Conservation (phyloP, 2,888 invertebrate genomes). For the Caenorhabditis imperialis region DNA sequence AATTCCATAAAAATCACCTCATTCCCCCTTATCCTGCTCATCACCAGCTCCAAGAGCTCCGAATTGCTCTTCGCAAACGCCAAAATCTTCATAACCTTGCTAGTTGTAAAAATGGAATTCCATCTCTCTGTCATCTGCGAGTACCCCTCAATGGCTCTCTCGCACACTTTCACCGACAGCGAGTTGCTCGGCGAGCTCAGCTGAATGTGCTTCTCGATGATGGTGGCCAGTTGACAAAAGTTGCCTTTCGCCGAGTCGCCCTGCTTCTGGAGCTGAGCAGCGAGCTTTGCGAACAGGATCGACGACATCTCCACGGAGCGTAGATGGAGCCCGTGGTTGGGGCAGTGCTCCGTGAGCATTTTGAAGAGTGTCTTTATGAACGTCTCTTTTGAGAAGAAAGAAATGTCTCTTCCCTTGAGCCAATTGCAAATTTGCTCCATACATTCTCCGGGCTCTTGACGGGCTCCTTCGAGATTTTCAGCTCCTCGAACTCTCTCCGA, state of each 20-base stretch:
- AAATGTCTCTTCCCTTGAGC: too few relatives aligned
- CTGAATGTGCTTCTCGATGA: slow-evolving; percentile 5
- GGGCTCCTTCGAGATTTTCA: too few relatives aligned
- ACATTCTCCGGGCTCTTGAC: too few relatives aligned
- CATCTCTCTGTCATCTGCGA: slow-evolving; percentile 10
- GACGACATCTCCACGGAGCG: slow-evolving; percentile 14
- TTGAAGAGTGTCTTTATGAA: slow-evolving; percentile 7
- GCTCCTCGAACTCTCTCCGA: too few relatives aligned
- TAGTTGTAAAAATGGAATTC: slow-evolving; percentile 13
- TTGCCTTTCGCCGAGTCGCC: slow-evolving; percentile 17
- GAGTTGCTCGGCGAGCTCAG: background rate
- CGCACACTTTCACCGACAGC: slow-evolving; percentile 1
- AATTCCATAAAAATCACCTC: slow-evolving; percentile 1
- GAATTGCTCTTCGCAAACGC: background rate
- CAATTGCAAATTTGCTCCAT: too few relatives aligned
- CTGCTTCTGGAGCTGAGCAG: slow-evolving; percentile 7
- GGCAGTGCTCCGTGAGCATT: background rate
- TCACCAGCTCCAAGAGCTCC: slow-evolving; percentile 6
- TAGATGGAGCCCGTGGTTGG: background rate
- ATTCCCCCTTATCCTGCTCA: slow-evolving; percentile 1
- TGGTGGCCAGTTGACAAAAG: slow-evolving; percentile 9
- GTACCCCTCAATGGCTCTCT: slow-evolving; percentile 9
- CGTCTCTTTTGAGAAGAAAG: background rate
- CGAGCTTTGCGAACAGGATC: slow-evolving; percentile 12
- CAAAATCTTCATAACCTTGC: slow-evolving; percentile 8